Percentiles rank a stretch among this genome's conserved stretches.
These are phyloP conservation scores for Coreoperca whiteheadi DNA, from an alignment of 2,113 vertebrate genomes.

Conservation along the genomic window DNA sequence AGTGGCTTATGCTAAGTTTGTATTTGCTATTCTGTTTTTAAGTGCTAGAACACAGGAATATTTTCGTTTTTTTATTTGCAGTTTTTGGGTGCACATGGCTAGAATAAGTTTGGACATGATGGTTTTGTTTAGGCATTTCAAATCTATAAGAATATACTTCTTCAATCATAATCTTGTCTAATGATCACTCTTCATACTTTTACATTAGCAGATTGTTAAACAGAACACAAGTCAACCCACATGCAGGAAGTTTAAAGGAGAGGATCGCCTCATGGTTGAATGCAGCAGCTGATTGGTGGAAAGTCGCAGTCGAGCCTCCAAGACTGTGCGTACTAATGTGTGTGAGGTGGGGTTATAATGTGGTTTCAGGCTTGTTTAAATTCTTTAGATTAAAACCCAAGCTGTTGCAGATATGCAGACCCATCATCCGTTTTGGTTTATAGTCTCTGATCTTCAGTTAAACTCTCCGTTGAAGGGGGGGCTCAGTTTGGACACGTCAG, in stretches of 20 bases:
- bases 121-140: neutral
- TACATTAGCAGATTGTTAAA: neutral
- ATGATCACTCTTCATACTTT: neutral
- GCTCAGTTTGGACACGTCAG: conserved; percentile 29
- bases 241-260: neutral
- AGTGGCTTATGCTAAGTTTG: too few species aligned
- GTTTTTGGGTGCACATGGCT: too few species aligned
- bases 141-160: neutral
- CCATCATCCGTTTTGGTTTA: neutral
- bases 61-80: too few species aligned
- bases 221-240: neutral
- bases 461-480: neutral
- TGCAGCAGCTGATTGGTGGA: conserved; percentile 32
- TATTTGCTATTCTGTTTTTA: too few species aligned
- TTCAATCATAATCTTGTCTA: neutral
- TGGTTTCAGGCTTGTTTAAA: neutral
- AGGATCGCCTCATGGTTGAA: conserved; percentile 4
- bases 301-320: conserved; percentile 22
- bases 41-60: too few species aligned
- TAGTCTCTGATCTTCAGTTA: conserved; percentile 22
- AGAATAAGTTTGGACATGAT: too few species aligned
- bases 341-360: neutral
- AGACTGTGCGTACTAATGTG: neutral
- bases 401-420: neutral
- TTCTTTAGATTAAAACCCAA: neutral